These are phyloP conservation scores for Lissonota sp. DNA, from an alignment of 2,888 invertebrate genomes.

Conservation along the genomic window DNA sequence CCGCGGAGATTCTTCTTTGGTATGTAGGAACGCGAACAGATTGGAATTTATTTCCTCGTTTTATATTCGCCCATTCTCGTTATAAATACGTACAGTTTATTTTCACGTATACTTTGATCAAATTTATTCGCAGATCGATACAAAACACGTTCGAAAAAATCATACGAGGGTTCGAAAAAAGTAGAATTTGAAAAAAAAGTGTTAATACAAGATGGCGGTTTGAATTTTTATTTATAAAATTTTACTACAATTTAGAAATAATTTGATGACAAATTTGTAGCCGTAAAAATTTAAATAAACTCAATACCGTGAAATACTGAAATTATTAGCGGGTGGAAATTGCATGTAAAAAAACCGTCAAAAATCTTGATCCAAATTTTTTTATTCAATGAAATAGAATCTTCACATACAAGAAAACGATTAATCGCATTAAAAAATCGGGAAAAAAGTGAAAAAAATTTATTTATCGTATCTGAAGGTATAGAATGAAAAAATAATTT, in stretches of 20 bases:
- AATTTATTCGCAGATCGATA: neutral
- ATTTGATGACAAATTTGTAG: too few species aligned
- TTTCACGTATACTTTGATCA: neutral
- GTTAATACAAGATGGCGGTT: too few species aligned
- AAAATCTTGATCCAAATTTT: neutral
- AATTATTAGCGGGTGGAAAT: too few species aligned
- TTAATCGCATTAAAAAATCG: neutral
- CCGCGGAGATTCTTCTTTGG: conserved; percentile 1
- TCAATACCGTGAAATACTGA: neutral
- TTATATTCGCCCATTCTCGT: neutral
- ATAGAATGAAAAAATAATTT: neutral
- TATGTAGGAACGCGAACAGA: conserved; percentile 12
- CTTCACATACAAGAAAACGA: neutral
- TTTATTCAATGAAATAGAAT: neutral
- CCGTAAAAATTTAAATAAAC: neutral
- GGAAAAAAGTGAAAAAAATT: neutral
- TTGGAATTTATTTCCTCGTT: conserved; percentile 30
- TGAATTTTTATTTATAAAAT: too few species aligned
- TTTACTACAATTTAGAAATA: too few species aligned
- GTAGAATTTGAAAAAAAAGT: too few species aligned
- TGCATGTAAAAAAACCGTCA: neutral
- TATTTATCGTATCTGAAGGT: neutral
- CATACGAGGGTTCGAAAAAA: too few species aligned
- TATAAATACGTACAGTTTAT: neutral
- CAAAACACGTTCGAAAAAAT: neutral